Evolutionary conservation across 2,113 vertebrate genomes (phyloP), one percentile per base, ranked within the genome.

Genomic region (Pachycephala philippinensis): DNA sequence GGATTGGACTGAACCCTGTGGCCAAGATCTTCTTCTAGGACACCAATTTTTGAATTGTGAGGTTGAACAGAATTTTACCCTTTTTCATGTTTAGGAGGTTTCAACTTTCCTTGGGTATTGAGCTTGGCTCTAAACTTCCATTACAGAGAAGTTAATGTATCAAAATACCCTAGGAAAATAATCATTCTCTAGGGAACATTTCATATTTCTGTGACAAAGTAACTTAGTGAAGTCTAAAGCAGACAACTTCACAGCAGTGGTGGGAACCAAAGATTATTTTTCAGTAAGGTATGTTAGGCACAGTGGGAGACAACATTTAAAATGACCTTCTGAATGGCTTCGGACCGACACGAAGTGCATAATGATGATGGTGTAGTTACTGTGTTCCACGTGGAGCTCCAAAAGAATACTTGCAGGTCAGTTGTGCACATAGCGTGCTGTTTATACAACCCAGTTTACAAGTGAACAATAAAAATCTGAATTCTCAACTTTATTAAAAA

Each of bases 401-500:
- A 84, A 80, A 93, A 84, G 33, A 76, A 45, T 92, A 90, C 93
- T 76, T 92, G 63, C 13, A 64, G 18, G 92, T 95, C 87, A 70
- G 61, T 26, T 86, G 37, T 45, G 75, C 65, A 13, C 66, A 49
- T 57, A 89, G 33, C 56, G 88, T 75, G 52, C 79, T 96, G 86
- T 96, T 97, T 95, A 91, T 63, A 84, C 24, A 57, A 77, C 54
- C 57, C 42, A 80, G 96, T 83, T 95, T 94, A 97, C 57, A 90
- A 96, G 35, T 40, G 42, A 92, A 84, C 63, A 95, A 64, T 95
- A 97, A 97, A 97, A 90, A 74, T 80, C 79, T 96, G 40, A 64
- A 64, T 93, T 97, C 81, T 96, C 70, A 68, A 39, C 91, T 95
- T 97, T 95, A 98, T 97, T 98, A 96, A 96, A 97, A 92, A 89